Evolutionary conservation across 2,888 invertebrate species (phyloP), one percentile per base, ranked within the genome.

Genomic region (Pinctada fucata): DNA sequence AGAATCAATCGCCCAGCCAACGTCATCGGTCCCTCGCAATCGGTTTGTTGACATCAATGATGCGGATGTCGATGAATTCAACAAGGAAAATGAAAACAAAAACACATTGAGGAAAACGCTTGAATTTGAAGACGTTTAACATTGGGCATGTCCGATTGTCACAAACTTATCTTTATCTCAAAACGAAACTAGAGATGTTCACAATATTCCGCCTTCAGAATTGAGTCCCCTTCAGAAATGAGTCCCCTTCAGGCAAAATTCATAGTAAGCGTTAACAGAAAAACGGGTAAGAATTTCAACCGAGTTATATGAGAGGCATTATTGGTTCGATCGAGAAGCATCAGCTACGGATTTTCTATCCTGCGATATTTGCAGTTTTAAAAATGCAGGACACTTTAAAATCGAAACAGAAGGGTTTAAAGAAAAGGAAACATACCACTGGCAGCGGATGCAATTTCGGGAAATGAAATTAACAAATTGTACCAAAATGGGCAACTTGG

Each of bases 331-430:
- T 58, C 8, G 58, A 58, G 13, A 58, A 13, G 13, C 58, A 58
- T 58, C 65, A 13, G n/a, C 31, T 13, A 65, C n/a, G 65, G 65
- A 65, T 65, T 16, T 13, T 65, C 65, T 4, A 65, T 65, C 31
- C 31, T 65, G 31, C 65, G 5, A 16, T n/a, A 65, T 65, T 65
- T 65, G 65, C 65, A 65, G 31, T 65, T 10, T 65, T 65, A n/a
- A 65, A 65, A 31, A 65, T 65, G 65, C 65, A 65, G n/a, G 65
- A 65, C 65, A 65, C 65, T 65, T 65, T 65, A 5, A 65, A 13
- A 13, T 13, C 65, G 5, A 65, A 65, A 13, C 10, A 65, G 65
- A 65, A 13, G 31, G 65, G 31, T 10, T 31, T 65, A 10, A 65
- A 65, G 65, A 10, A 65, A 65, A 65, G 65, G 65, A 10, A 10